Conservation (phyloP, 2,797 vertebrate genomes). For the Tragelaphus oryx region DNA sequence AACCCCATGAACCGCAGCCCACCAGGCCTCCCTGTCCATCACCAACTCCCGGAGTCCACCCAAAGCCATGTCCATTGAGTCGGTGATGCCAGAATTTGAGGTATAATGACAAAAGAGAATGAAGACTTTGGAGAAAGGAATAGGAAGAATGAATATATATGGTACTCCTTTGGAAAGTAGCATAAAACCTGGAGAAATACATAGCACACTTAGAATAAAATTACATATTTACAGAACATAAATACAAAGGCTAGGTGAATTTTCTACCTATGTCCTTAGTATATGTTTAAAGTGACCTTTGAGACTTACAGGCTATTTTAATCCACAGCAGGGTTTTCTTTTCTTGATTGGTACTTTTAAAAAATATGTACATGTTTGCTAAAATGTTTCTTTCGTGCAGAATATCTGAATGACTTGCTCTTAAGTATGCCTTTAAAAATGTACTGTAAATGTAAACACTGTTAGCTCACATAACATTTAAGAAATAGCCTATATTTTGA, state of each 20-base stretch:
- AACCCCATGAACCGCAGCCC: no score
- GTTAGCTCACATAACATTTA: slow-evolving; percentile 3
- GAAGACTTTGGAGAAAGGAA: background rate
- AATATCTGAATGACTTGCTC: background rate
- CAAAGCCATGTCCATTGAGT: no score
- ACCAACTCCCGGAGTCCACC: no score
- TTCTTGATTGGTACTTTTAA: background rate
- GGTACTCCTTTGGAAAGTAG: background rate
- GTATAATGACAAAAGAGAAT: background rate
- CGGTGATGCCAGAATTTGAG: background rate
- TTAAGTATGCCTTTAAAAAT: background rate
- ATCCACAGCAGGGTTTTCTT: background rate
- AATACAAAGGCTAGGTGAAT: background rate
- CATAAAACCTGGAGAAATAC: background rate
- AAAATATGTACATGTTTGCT: background rate
- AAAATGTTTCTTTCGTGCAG: slow-evolving; percentile 13
- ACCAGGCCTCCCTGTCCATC: no score
- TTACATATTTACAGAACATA: background rate
- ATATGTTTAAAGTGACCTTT: slow-evolving; percentile 23
- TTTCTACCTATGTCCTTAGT: background rate
- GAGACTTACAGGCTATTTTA: background rate
- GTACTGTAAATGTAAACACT: slow-evolving; percentile 17
- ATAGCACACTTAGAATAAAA: background rate
- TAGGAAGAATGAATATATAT: background rate
- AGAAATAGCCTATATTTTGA: slow-evolving; percentile 21